Evolutionary conservation across 1,140 invertebrate species (phyloP), one percentile per base, ranked within the genome.

Genomic region (Listronotus bonariensis): DNA sequence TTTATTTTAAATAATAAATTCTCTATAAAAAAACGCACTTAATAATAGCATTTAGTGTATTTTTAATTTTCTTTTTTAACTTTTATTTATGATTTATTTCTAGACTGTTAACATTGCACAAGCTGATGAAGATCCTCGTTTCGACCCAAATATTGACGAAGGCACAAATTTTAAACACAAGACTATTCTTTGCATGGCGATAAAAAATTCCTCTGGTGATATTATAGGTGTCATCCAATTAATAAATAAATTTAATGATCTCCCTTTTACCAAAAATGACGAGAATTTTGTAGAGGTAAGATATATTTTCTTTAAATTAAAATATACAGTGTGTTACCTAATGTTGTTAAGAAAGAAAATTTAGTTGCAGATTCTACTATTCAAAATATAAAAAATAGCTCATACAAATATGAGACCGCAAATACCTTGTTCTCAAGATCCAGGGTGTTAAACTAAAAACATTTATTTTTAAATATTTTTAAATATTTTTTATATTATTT

Each of bases 181-280:
- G 72, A 92, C 88, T 20, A 92, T 96, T 53, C 84, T 96, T 3
- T 95, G 92, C 76, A 95, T 95, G 93, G 91, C 93, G 9, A 95
- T 96, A 61, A 93, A 92, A 81, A 95, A 95, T 80, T 93, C 92
- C 0, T 85, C 88, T 42, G 87, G 88, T 15, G 87, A 92, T 76
- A 95, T 97, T 45, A 94, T 97, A 69, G 95, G 95, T 11, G 95
- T 97, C 4, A 95, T 95, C 76, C 93, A 95, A 80, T 81, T 96
- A 43, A 88, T 97, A 40, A 97, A 97, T 79, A 97, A 97, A 83
- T 92, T 96, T 76, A 89, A 96, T 79, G 90, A 90, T 59, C 81
- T 93, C 51, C 84, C 88, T 12, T 95, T 95, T 74, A 93, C 92
- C 42, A 92, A 92, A 79, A 95, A 95, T 78, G 93, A 96, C 74